These are phyloP conservation scores for Platerodrilus igneus DNA, from an alignment of 2,888 invertebrate genomes.

Conservation along the genomic window DNA sequence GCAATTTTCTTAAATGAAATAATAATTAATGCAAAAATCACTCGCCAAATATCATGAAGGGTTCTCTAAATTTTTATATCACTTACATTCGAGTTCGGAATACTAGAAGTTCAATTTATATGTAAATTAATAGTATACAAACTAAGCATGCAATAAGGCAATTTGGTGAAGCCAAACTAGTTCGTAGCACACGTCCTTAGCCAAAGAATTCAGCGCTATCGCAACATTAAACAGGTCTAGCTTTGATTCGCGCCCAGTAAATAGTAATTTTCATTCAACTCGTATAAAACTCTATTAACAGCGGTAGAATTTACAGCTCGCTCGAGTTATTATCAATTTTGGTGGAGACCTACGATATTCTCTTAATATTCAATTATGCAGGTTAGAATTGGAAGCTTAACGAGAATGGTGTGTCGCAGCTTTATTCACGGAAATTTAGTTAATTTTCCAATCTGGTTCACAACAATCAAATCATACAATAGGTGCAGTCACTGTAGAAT, in stretches of 20 bases:
- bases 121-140: slow-evolving; percentile 23
- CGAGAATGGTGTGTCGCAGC: slow-evolving; percentile 21
- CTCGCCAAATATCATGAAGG: too few species aligned
- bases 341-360: slow-evolving; percentile 15
- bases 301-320: slow-evolving; percentile 17
- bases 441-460: slow-evolving; percentile 46
- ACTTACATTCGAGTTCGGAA: too few species aligned
- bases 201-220: too few species aligned
- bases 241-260: slow-evolving; percentile 9
- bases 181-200: slow-evolving; percentile 14
- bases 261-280: slow-evolving; percentile 20
- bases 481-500: slow-evolving; percentile 38
- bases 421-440: slow-evolving; percentile 30
- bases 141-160: slow-evolving; percentile 22
- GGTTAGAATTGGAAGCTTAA: slow-evolving; percentile 12
- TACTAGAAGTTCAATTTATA: slow-evolving; percentile 24
- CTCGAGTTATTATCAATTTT: slow-evolving; percentile 15
- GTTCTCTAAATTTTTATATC: too few species aligned
- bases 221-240: too few species aligned
- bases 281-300: slow-evolving; percentile 23
- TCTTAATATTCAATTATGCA: slow-evolving; percentile 17
- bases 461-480: slow-evolving; percentile 44
- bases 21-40: too few species aligned
- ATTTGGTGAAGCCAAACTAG: slow-evolving; percentile 21
- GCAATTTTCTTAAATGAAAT: too few species aligned